Conservation (phyloP, 2,888 invertebrate species). For the Aleiodes leptofemur region DNA sequence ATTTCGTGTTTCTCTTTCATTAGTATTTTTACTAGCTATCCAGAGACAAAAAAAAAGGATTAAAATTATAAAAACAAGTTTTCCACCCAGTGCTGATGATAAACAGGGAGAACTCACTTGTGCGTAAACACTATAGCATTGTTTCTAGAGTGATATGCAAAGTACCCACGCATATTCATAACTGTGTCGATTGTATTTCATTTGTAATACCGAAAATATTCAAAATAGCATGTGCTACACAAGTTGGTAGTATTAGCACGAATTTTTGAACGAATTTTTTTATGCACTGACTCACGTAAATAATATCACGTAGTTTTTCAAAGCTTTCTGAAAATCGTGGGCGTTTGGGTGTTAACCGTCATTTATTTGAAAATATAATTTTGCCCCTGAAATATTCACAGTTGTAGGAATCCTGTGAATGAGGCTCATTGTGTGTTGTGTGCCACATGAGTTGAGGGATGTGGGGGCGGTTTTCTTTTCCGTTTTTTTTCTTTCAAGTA, state of each 20-base stretch:
- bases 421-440: slow-evolving; percentile 43
- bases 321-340: not conserved
- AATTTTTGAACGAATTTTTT: slow-evolving; percentile 18
- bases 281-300: slow-evolving; percentile 24
- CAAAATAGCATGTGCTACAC: slow-evolving; percentile 2
- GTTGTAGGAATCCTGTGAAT: slow-evolving; percentile 44
- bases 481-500: slow-evolving; percentile 15
- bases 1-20: not conserved
- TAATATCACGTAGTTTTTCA: slow-evolving; percentile 6
- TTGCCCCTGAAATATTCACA: slow-evolving; percentile 23
- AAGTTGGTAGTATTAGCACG: not conserved
- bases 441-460: not conserved
- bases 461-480: slow-evolving; percentile 56
- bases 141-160: slow-evolving; percentile 8
- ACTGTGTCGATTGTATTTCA: not conserved
- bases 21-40: not conserved
- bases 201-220: slow-evolving; percentile 24
- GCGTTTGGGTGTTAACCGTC: slow-evolving; percentile 19
- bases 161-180: slow-evolving; percentile 29
- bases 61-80: not conserved
- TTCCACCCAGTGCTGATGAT: slow-evolving; percentile 23
- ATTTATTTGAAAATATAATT: slow-evolving; percentile 33
- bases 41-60: not conserved
- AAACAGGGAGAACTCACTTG: slow-evolving; percentile 17
- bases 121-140: slow-evolving; percentile 19